Conservation (phyloP, 2,888 invertebrate genomes). For the Orthonychiurus folsomi region DNA sequence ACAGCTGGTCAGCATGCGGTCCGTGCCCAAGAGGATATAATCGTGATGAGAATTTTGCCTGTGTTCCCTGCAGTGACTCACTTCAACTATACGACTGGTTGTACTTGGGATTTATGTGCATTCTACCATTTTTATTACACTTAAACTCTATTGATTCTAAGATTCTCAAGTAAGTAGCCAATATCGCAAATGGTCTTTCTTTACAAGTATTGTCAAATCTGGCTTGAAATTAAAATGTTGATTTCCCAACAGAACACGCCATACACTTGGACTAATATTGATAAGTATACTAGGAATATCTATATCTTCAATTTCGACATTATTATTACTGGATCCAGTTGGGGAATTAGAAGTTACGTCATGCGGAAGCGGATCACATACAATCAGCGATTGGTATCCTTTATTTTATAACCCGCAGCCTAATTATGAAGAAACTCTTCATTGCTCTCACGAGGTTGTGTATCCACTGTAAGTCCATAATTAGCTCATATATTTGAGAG, state of each 20-base stretch:
- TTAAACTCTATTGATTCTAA: conserved; percentile 77
- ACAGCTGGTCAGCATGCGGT: conserved; percentile 68
- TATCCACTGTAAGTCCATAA: conserved; percentile 75
- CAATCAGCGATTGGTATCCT: conserved; percentile 99
- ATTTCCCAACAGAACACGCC: neutral
- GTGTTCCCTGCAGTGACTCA: conserved; percentile 50
- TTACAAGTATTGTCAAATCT: neutral
- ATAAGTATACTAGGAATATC: conserved; percentile 75
- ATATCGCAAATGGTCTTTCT: too few relatives aligned
- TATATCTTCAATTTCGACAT: conserved; percentile 63
- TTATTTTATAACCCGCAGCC: conserved; percentile 87
- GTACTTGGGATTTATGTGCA: conserved; percentile 84
- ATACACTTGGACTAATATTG: conserved; percentile 62
- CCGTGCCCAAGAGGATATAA: conserved; percentile 73
- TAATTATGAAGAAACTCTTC: conserved; percentile 74
- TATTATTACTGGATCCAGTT: conserved; percentile 71
- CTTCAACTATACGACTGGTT: conserved; percentile 85
- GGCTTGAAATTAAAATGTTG: conserved; percentile 2
- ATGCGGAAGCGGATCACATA: conserved; percentile 67
- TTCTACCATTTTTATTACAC: conserved; percentile 77
- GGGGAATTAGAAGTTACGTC: conserved; percentile 67
- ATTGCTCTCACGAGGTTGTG: conserved; percentile 96
- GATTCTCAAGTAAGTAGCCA: conserved; percentile 20
- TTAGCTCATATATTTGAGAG: neutral
- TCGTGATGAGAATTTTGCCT: conserved; percentile 62